phyloP scores from a whole-genome alignment of 2,888 invertebrate species.

The Monopis laevigella region DNA sequence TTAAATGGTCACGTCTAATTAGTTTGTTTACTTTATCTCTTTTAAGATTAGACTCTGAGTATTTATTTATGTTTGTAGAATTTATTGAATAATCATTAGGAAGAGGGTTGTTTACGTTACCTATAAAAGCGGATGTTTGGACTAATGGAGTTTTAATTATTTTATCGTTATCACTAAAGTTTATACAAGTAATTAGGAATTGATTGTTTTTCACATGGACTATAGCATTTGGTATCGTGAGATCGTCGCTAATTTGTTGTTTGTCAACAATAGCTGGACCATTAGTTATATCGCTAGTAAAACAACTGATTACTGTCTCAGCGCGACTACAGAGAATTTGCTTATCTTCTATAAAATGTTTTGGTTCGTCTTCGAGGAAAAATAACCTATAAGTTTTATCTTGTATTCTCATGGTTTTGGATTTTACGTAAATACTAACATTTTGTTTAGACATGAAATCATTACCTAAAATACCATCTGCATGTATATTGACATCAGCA shows the following conservation, averaged over 20 bases:
- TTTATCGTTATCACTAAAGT: conserved; percentile 17
- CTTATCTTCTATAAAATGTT: conserved; percentile 9
- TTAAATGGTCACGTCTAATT: conserved; percentile 7
- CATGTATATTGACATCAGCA: conserved; percentile 22
- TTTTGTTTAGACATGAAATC: conserved; percentile 27
- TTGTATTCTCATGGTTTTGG: conserved; percentile 23
- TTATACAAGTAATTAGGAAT: conserved; percentile 20
- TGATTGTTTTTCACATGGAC: conserved; percentile 19
- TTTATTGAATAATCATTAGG: not conserved
- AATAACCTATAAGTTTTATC: conserved; percentile 20
- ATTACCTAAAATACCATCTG: conserved; percentile 25
- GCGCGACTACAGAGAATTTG: conserved; percentile 19
- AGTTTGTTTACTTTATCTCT: not conserved
- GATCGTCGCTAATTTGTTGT: conserved; percentile 19
- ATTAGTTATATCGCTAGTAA: conserved; percentile 15
- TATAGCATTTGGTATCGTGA: conserved; percentile 22
- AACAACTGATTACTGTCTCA: conserved; percentile 23
- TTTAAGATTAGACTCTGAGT: not conserved
- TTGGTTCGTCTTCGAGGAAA: conserved; percentile 15
- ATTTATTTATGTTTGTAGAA: not conserved
- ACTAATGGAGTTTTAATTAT: not conserved
- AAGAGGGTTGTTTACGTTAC: not conserved
- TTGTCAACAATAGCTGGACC: conserved; percentile 22
- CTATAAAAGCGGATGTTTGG: not conserved
- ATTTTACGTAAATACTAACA: conserved; percentile 22